Percentiles rank a stretch among this genome's conserved stretches.
These are phyloP conservation scores for Mus caroli DNA, from an alignment of 2,797 vertebrate species.

Conservation along the genomic window DNA sequence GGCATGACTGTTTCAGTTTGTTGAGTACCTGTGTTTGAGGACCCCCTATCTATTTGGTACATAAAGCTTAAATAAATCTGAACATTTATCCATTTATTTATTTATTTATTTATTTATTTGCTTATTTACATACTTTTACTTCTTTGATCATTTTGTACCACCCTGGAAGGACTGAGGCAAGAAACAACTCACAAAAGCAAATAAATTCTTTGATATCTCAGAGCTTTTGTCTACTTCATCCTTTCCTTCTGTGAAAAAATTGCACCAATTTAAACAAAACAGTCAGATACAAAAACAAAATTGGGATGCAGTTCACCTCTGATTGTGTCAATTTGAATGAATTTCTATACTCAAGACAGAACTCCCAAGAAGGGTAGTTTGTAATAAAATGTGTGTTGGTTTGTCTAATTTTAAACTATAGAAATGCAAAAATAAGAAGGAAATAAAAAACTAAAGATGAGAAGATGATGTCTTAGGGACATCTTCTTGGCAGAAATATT, in stretches of 20 bases:
- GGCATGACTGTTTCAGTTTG: conserved; percentile 61
- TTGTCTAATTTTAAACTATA: conserved; percentile 51
- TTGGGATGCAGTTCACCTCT: neutral
- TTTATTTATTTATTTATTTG: neutral
- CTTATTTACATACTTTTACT: conserved; percentile 12
- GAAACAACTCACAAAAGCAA: conserved; percentile 41
- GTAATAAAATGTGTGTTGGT: neutral
- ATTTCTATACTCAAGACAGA: conserved; percentile 36
- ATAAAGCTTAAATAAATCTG: conserved; percentile 57
- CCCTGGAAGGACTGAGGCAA: conserved; percentile 28
- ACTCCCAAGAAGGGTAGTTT: conserved; percentile 17
- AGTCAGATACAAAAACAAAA: conserved; percentile 56
- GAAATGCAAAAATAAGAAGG: conserved; percentile 1
- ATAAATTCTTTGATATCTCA: conserved; percentile 36
- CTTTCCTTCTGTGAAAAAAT: conserved; percentile 58
- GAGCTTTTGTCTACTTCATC: conserved; percentile 59
- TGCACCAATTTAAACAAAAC: conserved; percentile 51
- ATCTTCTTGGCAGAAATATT: conserved; percentile 44
- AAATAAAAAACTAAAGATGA: conserved; percentile 43
- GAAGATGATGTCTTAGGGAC: neutral
- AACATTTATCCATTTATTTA: neutral
- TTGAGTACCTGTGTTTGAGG: conserved; percentile 6
- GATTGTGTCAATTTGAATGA: conserved; percentile 51
- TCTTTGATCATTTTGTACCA: conserved; percentile 28
- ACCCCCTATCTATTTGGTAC: conserved; percentile 1